These are phyloP conservation scores for Hypotaenidia okinawae DNA, from an alignment of 2,797 vertebrate species.

Conservation along the genomic window DNA sequence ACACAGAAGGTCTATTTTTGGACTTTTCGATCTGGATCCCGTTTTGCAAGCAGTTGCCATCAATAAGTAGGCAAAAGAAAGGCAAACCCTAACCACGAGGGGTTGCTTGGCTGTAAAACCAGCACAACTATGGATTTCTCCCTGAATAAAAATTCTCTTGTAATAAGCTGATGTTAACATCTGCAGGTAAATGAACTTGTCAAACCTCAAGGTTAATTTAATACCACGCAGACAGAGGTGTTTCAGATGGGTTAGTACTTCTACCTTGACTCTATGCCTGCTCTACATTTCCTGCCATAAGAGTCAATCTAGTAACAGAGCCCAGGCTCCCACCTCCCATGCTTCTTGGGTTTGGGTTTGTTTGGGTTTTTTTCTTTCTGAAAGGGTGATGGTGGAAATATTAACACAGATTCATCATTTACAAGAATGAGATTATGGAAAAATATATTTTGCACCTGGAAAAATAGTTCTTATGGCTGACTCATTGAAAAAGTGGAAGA, in stretches of 20 bases:
- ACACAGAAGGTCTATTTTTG: slow-evolving; percentile 24
- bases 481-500: not conserved
- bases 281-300: not conserved
- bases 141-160: not conserved
- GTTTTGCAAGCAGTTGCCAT: slow-evolving; percentile 14
- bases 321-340: not conserved
- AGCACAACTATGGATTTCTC: not conserved
- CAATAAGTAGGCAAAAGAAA: not conserved
- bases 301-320: not conserved
- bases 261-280: not conserved
- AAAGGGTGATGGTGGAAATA: not conserved
- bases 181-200: not conserved
- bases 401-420: not conserved
- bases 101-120: not conserved
- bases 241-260: not conserved
- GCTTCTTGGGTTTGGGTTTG: not conserved
- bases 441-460: not conserved
- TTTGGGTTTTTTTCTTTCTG: not conserved
- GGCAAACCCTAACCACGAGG: not conserved
- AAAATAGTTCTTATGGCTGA: not conserved
- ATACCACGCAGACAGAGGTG: not conserved
- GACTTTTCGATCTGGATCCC: not conserved
- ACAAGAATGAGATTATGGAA: not conserved
- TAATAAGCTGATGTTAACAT: slow-evolving; percentile 3
- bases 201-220: slow-evolving; percentile 33